Evolutionary conservation across 2,113 vertebrate species (phyloP), one percentile per base, ranked within the genome.

Genomic region (Balaenoptera acutorostrata): DNA sequence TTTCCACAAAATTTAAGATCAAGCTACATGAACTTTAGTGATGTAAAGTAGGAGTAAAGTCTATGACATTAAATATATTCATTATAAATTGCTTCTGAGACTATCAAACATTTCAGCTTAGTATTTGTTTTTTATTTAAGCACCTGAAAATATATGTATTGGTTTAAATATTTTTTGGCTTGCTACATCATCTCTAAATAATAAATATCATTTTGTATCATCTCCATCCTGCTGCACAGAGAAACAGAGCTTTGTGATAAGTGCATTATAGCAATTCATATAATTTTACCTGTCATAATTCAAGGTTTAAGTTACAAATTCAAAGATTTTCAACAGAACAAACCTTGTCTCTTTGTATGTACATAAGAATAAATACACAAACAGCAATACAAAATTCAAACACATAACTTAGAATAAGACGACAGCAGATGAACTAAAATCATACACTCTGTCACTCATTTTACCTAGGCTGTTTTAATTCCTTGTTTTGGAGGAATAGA

Each of bases 221-320:
- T 93, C 69, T 97, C 55, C 18, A 92, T 89, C n/a, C 63, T 92
- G n/a, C 93, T 86, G n/a, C 86, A 87, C 5, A 90, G 63, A 39
- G 39, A 97, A 96, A 93, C 31, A 29, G 59, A 96, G 69, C 59
- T 93, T 83, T 80, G 39, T 75, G 64, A 77, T 93, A 95, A 96
- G 71, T 81, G 63, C 52, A 29, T 20, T 91, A 83, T 15, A 91
- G 59, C 49, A 97, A 97, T 93, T 96, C 95, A 97, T 52, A 84
- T 96, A 63, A 97, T 97, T 97, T 94, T 93, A 83, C 84, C 97
- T 96, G 74, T 92, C 95, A 96, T 96, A 96, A 97, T 88, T 97
- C 97, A 96, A 88, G 86, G 92, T 80, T 97, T 97, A 93, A 90
- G 74, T 96, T 93, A 95, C 89, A 95, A 66, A 96, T 89, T 86